These are phyloP conservation scores for Apostichopus californicus DNA, from an alignment of 35 echinoderm and acorn worm genomes.

Conservation along the genomic window DNA sequence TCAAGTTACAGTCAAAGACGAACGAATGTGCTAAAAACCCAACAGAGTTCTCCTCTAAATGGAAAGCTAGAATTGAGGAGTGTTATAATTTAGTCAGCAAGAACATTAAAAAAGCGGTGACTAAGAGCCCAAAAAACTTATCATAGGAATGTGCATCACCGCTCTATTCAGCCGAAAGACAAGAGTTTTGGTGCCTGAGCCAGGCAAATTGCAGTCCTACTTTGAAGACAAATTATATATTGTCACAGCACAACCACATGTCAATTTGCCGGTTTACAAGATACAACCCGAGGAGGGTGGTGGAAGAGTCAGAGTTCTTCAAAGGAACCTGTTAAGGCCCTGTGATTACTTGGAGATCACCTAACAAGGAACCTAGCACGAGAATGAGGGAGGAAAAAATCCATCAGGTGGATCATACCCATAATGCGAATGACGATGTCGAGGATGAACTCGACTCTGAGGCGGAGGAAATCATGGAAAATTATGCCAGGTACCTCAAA, in stretches of 20 bases:
- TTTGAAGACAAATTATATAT: slow-evolving; percentile 57
- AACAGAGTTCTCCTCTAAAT: slow-evolving; percentile 60
- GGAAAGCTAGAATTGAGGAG: slow-evolving; percentile 61
- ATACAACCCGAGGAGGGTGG: slow-evolving; percentile 61
- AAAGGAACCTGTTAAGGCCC: slow-evolving; percentile 75
- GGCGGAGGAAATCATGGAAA: background rate
- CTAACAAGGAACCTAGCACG: background rate
- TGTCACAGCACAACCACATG: background rate
- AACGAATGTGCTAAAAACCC: slow-evolving; percentile 36
- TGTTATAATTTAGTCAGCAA: slow-evolving; percentile 54
- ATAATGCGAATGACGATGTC: background rate
- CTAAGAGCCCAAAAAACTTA: no score
- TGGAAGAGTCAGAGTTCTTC: slow-evolving; percentile 52
- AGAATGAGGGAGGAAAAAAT: background rate
- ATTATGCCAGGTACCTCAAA: slow-evolving; percentile 22
- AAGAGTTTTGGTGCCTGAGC: no score
- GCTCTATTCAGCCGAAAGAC: no score
- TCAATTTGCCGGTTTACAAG: slow-evolving; percentile 70
- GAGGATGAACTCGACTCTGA: background rate
- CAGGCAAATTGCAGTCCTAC: slow-evolving; percentile 55
- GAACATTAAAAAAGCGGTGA: background rate
- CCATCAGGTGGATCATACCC: background rate
- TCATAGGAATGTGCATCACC: no score
- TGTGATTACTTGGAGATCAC: slow-evolving; percentile 59
- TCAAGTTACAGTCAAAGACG: slow-evolving; percentile 26